phyloP scores from a whole-genome alignment of 2,113 vertebrate genomes.

The Microtus richardsoni region DNA sequence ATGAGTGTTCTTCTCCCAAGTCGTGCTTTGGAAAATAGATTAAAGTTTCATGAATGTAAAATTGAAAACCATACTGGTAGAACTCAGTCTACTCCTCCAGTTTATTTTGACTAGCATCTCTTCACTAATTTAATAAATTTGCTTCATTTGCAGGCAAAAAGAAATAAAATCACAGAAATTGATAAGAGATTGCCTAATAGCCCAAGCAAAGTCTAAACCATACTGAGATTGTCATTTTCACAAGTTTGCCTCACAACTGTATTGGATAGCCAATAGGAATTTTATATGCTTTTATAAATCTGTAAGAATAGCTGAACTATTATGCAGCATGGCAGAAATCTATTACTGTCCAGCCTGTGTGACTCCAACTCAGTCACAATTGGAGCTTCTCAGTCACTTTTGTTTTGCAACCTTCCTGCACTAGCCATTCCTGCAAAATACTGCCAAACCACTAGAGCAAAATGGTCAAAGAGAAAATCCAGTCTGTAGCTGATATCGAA shows the following conservation, averaged over 20 bases:
- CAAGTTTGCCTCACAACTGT: background rate
- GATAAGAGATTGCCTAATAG: slow-evolving; percentile 14
- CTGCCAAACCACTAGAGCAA: background rate
- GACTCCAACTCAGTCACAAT: background rate
- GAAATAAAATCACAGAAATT: background rate
- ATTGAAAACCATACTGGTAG: slow-evolving; percentile 34
- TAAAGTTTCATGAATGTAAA: slow-evolving; percentile 49
- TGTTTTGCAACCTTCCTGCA: background rate
- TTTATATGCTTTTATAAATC: slow-evolving; percentile 61
- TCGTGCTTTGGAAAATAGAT: slow-evolving; percentile 31
- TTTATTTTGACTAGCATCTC: background rate
- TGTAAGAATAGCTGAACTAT: background rate
- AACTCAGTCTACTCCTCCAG: background rate
- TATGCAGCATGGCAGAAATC: background rate
- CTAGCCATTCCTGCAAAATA: background rate
- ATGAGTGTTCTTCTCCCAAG: background rate
- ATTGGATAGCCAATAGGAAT: background rate
- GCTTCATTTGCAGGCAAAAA: background rate
- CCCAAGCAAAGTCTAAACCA: background rate
- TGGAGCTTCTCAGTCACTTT: background rate
- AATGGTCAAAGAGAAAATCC: background rate
- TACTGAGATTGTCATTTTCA: slow-evolving; percentile 3
- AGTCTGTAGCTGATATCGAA: background rate
- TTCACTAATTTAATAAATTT: slow-evolving; percentile 36
- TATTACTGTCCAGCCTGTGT: background rate